Evolutionary conservation across 2,888 invertebrate genomes (phyloP).

Genomic region (Nomada flava): DNA sequence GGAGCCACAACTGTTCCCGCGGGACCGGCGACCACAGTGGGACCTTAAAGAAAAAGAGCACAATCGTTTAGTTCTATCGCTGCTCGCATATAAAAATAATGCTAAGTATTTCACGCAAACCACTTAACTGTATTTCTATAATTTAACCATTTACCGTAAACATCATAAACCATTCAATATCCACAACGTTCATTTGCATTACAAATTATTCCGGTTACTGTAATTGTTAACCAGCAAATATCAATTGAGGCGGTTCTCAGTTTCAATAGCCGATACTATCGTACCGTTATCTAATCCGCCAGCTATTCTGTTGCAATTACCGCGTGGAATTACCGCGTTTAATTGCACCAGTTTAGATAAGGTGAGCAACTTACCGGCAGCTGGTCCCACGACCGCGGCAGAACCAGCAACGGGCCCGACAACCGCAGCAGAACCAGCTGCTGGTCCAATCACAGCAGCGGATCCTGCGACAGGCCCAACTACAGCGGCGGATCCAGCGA

Average conservation of each 20-base stretch:
- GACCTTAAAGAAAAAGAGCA: constrained; percentile 51
- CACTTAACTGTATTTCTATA: no score
- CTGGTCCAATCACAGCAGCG: constrained; percentile 46
- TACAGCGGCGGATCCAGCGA: constrained; percentile 59
- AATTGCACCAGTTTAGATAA: background rate
- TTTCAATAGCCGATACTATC: no score
- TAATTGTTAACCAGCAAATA: background rate
- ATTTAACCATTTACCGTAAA: no score
- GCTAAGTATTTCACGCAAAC: no score
- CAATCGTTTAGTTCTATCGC: background rate
- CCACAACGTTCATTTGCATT: no score
- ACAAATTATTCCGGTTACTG: background rate
- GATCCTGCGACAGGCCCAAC: constrained; percentile 60
- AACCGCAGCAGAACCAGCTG: constrained; percentile 41
- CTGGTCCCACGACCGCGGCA: constrained; percentile 67
- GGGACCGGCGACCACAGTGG: constrained; percentile 71
- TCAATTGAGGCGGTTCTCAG: background rate
- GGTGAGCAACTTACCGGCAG: constrained; percentile 61
- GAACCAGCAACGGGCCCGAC: constrained; percentile 45
- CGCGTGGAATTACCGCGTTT: background rate
- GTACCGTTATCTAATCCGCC: background rate
- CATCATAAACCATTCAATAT: background rate
- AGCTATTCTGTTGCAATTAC: background rate
- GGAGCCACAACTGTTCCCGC: constrained; percentile 70
- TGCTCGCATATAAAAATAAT: background rate